Conservation (phyloP, 2,888 invertebrate genomes). For the Penaeus monodon region DNA sequence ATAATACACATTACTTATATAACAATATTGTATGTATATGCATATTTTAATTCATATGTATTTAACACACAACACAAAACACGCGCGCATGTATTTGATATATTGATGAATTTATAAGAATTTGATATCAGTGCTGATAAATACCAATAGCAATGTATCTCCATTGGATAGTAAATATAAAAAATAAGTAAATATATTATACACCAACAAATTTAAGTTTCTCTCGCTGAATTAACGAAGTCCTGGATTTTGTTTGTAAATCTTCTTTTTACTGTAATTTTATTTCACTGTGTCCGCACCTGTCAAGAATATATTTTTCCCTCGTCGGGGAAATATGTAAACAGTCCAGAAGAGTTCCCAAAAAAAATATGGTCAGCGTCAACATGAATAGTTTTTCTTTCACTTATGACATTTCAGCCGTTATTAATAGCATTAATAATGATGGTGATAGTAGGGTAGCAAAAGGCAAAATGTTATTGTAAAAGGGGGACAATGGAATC, state of each 20-base stretch:
- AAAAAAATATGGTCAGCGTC: too few relatives aligned
- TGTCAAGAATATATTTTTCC: too few relatives aligned
- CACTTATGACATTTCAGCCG: too few relatives aligned
- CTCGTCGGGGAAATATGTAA: too few relatives aligned
- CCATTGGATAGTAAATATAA: not conserved
- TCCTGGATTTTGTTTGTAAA: slow-evolving; percentile 16
- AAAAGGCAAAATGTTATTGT: too few relatives aligned
- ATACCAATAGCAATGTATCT: not conserved
- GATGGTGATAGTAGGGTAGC: too few relatives aligned
- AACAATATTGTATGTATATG: not conserved
- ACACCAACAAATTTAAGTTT: slow-evolving; percentile 12
- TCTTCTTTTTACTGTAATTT: slow-evolving; percentile 23
- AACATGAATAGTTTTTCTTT: too few relatives aligned
- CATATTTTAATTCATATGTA: not conserved
- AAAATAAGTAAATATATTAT: slow-evolving; percentile 10
- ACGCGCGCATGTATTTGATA: not conserved
- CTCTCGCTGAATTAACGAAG: slow-evolving; percentile 30
- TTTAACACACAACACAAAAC: not conserved
- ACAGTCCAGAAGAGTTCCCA: too few relatives aligned
- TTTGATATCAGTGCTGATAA: too few relatives aligned
- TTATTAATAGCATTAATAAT: too few relatives aligned
- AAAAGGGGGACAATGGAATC: too few relatives aligned
- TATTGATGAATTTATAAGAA: too few relatives aligned
- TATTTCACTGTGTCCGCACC: not conserved
- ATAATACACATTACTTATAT: not conserved